Evolutionary conservation across 2,888 invertebrate species (phyloP), one percentile per base, ranked within the genome.

Genomic region (Sepioteuthis lessoniana): DNA sequence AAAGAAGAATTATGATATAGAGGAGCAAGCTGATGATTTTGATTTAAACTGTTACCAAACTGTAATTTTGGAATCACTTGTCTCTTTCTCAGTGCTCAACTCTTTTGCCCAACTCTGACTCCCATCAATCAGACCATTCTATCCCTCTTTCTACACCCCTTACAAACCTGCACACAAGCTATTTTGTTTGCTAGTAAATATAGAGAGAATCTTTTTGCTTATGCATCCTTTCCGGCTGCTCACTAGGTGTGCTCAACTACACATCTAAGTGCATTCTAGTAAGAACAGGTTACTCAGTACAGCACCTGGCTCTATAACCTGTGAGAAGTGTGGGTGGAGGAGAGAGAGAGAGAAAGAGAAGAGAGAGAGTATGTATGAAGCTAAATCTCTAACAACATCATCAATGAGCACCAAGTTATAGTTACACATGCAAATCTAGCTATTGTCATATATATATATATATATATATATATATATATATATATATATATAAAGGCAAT

Each of bases 231-330:
- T n/a, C 76, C 13, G 76, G 76, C 76, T 76, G 76, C 25, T 55
- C 25, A 55, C 55, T 55, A 55, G 55, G 55, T 76, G 76, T 76
- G 76, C 76, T 76, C 76, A 35, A 76, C 35, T 76, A 76, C 76
- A 76, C 76, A 76, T 55, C 55, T 55, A 25, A 55, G 55, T 55
- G 55, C 55, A 25, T 76, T 76, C 76, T 76, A 19, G n/a, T 16
- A 76, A 35, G n/a, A 76, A 76, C 76, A 76, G 76, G 76, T 76
- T 76, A 76, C 16, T 76, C 76, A 76, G 76, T 76, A 76, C 76
- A 76, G 76, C 76, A 76, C 76, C 76, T 76, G 76, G 76, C 76
- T 76, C n/a, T n/a, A 76, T 76, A 76, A 76, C n/a, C n/a, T 76
- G n/a, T 76, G 76, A 76, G n/a, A 10, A 16, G 35, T 76, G 76